Evolutionary conservation across 2,888 invertebrate species (phyloP), one percentile per base, ranked within the genome.

Genomic region (Palloptera scutellata): DNA sequence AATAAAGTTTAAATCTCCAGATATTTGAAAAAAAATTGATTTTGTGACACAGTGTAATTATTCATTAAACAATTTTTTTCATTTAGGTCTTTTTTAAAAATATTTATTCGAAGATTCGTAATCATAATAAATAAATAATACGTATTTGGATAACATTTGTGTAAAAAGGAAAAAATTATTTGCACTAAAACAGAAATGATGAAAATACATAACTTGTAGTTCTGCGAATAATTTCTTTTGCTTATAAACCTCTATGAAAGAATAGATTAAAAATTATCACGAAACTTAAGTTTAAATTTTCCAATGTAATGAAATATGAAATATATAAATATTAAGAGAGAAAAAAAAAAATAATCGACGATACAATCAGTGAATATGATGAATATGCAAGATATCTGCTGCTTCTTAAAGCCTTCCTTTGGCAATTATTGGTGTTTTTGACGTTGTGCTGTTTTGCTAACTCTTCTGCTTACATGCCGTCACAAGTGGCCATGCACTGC

Each of bases 401-500:
- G 65, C 20, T 62, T 51, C n/a, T 55, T 45, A 57, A 60, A 70
- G 70, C 70, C 70, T 77, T 73, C 76, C 75, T 78, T 78, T 77
- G 79, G 78, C 78, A 77, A 78, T 73, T 72, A 42, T 42, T 10
- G 68, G 71, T 63, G 69, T 52, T 64, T 30, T 30, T 30, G 30
- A 30, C 30, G 30, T 30, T 30, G 30, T 30, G 3, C 10, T 52
- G 8, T 11, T 20, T 17, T 12, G 48, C 54, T 53, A 41, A 17
- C 52, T 1, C n/a, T 4, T 8, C 20, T 17, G 12, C 15, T 73
- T 74, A 82, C 82, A 81, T 81, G 76, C 87, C 87, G 74, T 84
- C 78, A 73, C 88, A 88, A 69, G 83, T 83, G 52, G 81, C 80
- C 84, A 86, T 84, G 75, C 88, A 88, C 63, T 85, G 83, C 70